These are phyloP conservation scores for Netelia inedita DNA, from an alignment of 2,888 invertebrate species.

Conservation along the genomic window DNA sequence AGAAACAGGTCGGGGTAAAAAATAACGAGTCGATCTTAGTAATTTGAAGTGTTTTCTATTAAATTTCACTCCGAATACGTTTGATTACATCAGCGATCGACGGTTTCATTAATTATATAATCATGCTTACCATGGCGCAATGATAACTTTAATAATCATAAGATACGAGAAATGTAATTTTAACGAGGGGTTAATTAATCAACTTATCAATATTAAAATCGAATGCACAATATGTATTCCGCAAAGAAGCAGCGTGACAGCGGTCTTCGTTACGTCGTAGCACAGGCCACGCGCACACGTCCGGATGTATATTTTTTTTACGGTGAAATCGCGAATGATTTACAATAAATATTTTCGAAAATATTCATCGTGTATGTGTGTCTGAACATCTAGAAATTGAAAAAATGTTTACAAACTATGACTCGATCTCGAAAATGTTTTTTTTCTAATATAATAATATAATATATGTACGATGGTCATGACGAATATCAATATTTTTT, in stretches of 20 bases:
- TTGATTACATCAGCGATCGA: slow-evolving; percentile 83
- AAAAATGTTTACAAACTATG: slow-evolving; percentile 74
- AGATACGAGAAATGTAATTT: slow-evolving; percentile 64
- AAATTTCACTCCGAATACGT: slow-evolving; percentile 82
- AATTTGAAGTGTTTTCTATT: slow-evolving; percentile 81
- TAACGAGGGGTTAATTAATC: slow-evolving; percentile 73
- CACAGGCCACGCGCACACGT: slow-evolving; percentile 47
- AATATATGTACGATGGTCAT: slow-evolving; percentile 70
- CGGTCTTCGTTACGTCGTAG: slow-evolving; percentile 54
- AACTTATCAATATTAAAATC: slow-evolving; percentile 60
- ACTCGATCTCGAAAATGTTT: slow-evolving; percentile 72
- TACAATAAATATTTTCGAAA: slow-evolving; percentile 61
- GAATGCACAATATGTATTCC: slow-evolving; percentile 60
- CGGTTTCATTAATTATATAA: slow-evolving; percentile 81
- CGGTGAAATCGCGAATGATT: slow-evolving; percentile 53
- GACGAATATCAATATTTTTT: slow-evolving; percentile 73
- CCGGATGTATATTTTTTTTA: slow-evolving; percentile 19
- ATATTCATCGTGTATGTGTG: slow-evolving; percentile 47
- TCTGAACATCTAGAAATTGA: slow-evolving; percentile 78
- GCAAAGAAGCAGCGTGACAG: slow-evolving; percentile 70
- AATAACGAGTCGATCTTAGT: slow-evolving; percentile 40
- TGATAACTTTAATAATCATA: slow-evolving; percentile 67
- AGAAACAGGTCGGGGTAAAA: not conserved
- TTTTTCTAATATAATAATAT: slow-evolving; percentile 62
- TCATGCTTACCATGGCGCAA: slow-evolving; percentile 79